Conservation (phyloP, 1,140 invertebrate species). For the Zaprionus taronus region DNA sequence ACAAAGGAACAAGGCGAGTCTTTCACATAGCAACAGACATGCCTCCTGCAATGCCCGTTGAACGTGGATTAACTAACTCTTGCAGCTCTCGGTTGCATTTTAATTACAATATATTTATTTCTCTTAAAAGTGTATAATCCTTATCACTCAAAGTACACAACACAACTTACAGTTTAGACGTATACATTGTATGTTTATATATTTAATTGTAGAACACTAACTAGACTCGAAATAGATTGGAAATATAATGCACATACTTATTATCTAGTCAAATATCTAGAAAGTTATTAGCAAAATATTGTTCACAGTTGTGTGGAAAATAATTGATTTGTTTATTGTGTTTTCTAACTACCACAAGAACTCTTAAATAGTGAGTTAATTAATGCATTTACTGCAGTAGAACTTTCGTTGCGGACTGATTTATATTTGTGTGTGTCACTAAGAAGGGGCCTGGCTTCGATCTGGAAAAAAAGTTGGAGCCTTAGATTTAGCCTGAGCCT, state of each 20-base stretch:
- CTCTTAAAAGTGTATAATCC: not conserved
- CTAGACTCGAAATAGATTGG: constrained; percentile 50
- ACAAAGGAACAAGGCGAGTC: not conserved
- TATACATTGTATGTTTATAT: constrained; percentile 27
- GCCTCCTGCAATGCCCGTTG: constrained; percentile 29
- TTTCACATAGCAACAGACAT: constrained; percentile 36
- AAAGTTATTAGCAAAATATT: constrained; percentile 42
- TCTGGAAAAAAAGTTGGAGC: constrained; percentile 7
- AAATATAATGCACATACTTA: constrained; percentile 44
- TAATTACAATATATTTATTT: not conserved
- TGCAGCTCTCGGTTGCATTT: constrained; percentile 14
- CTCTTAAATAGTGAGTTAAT: not conserved
- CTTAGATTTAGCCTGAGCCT: constrained; percentile 19
- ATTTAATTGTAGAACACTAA: constrained; percentile 67
- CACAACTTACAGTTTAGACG: constrained; percentile 34
- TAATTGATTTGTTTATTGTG: constrained; percentile 47
- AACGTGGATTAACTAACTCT: constrained; percentile 19
- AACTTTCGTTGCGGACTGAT: constrained; percentile 17
- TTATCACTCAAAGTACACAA: constrained; percentile 10
- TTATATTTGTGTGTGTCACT: constrained; percentile 18
- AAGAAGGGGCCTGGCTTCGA: constrained; percentile 21
- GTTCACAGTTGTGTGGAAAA: constrained; percentile 43
- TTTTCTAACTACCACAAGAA: constrained; percentile 8
- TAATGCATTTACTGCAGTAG: constrained; percentile 3
- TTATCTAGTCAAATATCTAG: constrained; percentile 24